phyloP scores from a whole-genome alignment of 2,113 vertebrate species.

The Phyllopteryx taeniolatus region DNA sequence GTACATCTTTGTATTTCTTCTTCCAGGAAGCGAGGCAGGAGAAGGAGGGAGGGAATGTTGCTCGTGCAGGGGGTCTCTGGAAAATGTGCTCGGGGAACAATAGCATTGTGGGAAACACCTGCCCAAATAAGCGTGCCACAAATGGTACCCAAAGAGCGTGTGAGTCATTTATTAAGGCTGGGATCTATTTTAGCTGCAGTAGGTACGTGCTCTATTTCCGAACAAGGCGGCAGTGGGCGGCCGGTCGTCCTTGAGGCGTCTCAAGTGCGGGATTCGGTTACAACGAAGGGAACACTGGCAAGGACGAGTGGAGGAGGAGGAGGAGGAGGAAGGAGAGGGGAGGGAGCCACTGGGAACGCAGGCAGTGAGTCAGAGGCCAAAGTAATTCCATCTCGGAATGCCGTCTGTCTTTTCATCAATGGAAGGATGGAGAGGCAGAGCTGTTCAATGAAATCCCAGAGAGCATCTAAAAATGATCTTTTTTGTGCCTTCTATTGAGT shows the following conservation, averaged over 20 bases:
- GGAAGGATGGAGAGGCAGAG: slow-evolving; percentile 56
- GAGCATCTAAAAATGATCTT: neutral
- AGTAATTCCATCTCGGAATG: slow-evolving; percentile 71
- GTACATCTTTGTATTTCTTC: too few relatives aligned
- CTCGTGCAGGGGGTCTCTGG: slow-evolving; percentile 78
- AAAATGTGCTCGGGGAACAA: slow-evolving; percentile 86
- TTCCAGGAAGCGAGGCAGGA: slow-evolving; percentile 69
- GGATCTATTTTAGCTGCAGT: slow-evolving; percentile 64
- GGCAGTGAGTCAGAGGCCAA: slow-evolving; percentile 69
- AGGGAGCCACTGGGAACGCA: slow-evolving; percentile 59
- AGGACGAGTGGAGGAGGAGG: slow-evolving; percentile 68
- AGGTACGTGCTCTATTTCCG: slow-evolving; percentile 64
- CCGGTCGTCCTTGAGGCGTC: slow-evolving; percentile 62
- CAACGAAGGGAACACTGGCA: slow-evolving; percentile 66
- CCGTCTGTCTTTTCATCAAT: slow-evolving; percentile 69
- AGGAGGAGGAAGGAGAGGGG: slow-evolving; percentile 12
- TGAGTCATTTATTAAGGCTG: slow-evolving; percentile 15
- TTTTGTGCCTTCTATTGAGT: neutral
- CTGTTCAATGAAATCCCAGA: slow-evolving; percentile 30
- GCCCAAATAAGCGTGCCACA: neutral
- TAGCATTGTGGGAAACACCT: slow-evolving; percentile 44
- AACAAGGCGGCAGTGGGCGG: slow-evolving; percentile 51
- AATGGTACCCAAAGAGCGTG: neutral
- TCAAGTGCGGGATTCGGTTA: slow-evolving; percentile 73
- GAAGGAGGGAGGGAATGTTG: slow-evolving; percentile 80